Evolutionary conservation across 2,797 vertebrate species (phyloP).

Genomic region (Lutjanus campechanus): DNA sequence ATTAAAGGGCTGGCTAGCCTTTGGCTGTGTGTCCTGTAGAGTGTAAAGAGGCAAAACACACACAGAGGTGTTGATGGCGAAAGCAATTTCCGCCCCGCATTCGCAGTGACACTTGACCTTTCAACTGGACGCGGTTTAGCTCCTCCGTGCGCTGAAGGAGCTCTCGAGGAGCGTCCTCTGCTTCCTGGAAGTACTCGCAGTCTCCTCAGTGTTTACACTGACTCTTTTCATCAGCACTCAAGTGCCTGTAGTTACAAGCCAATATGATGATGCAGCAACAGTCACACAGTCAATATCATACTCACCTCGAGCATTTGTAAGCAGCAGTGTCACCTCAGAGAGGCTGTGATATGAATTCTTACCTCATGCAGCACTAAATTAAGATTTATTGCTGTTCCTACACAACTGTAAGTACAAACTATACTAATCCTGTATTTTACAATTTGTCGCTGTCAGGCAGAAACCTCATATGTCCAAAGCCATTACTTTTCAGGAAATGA

Average conservation of each 20-base stretch:
- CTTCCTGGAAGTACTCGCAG: slow-evolving; percentile 38
- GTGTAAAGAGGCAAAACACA: slow-evolving; percentile 65
- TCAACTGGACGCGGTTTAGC: slow-evolving; percentile 45
- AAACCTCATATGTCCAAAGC: no score
- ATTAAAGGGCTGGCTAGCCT: slow-evolving; percentile 76
- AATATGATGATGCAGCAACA: slow-evolving; percentile 28
- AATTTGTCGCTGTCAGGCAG: neutral
- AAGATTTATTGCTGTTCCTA: neutral
- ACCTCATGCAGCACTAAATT: slow-evolving; percentile 4
- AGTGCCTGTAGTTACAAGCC: slow-evolving; percentile 37
- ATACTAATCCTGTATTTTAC: neutral
- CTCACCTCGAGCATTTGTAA: slow-evolving; percentile 8
- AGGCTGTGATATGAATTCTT: slow-evolving; percentile 5
- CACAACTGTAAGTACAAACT: neutral
- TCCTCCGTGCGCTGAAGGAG: slow-evolving; percentile 40
- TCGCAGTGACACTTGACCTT: slow-evolving; percentile 67
- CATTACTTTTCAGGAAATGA: no score
- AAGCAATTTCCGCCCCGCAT: slow-evolving; percentile 58
- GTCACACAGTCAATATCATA: slow-evolving; percentile 20
- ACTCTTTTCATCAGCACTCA: slow-evolving; percentile 45
- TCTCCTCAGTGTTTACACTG: slow-evolving; percentile 31
- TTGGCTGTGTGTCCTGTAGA: slow-evolving; percentile 60
- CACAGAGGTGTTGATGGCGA: slow-evolving; percentile 57
- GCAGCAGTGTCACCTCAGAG: neutral
- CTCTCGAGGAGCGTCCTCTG: slow-evolving; percentile 31